These are phyloP conservation scores for Catalaphyllia jardinei DNA, from an alignment of 64 coral and sea anemone genomes.

Conservation along the genomic window DNA sequence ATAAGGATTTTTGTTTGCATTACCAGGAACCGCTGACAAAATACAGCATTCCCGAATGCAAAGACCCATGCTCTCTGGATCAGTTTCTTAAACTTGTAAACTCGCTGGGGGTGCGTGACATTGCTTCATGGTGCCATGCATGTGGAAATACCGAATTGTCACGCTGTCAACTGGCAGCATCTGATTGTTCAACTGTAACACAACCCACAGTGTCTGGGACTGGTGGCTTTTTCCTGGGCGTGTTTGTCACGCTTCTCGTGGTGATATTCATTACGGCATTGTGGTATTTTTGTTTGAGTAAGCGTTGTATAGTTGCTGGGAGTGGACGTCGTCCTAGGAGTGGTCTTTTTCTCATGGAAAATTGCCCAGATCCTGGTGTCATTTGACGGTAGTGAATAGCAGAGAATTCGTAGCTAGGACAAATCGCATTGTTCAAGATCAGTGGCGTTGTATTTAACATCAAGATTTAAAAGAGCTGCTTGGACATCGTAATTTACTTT, in stretches of 20 bases:
- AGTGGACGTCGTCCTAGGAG: not conserved
- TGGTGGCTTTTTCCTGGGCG: slow-evolving; percentile 68
- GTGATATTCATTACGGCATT: slow-evolving; percentile 31
- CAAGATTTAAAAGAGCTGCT: too few relatives aligned
- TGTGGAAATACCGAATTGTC: slow-evolving; percentile 61
- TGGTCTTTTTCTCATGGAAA: slow-evolving; percentile 62
- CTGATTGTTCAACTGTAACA: not conserved
- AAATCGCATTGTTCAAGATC: too few relatives aligned
- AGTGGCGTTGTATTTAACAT: too few relatives aligned
- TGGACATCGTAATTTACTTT: too few relatives aligned
- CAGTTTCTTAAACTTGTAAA: slow-evolving; percentile 49
- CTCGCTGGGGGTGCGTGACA: slow-evolving; percentile 52
- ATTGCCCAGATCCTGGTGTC: not conserved
- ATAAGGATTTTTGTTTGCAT: not conserved
- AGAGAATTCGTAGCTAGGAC: too few relatives aligned
- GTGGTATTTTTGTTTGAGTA: slow-evolving; percentile 69
- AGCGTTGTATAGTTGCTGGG: slow-evolving; percentile 34
- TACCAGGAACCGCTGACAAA: slow-evolving; percentile 36
- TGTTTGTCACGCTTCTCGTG: slow-evolving; percentile 59
- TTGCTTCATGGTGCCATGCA: slow-evolving; percentile 54
- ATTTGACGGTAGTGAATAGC: not conserved
- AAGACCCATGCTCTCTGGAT: slow-evolving; percentile 27
- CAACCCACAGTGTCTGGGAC: slow-evolving; percentile 29
- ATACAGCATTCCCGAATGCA: slow-evolving; percentile 65
- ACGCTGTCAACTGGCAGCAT: not conserved